Percentiles rank a stretch among this genome's conserved stretches.
phyloP scores from a whole-genome alignment of 2,888 invertebrate species.

The Drosophila paucipuncta region DNA sequence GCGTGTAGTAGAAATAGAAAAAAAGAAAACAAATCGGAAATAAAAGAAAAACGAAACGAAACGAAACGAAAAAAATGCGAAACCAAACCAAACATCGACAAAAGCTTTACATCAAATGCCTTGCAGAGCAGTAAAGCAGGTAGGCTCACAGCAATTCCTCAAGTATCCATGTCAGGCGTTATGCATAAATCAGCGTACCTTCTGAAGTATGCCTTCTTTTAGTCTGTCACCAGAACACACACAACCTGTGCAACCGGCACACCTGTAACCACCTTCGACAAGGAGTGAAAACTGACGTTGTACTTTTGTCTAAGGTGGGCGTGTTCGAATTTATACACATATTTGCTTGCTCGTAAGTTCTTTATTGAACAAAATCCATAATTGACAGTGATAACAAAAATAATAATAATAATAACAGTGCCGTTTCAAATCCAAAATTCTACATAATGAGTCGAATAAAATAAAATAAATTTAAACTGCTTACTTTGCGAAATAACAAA shows the following conservation, averaged over 20 bases:
- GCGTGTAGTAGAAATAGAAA: slow-evolving; percentile 34
- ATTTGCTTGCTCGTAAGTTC: neutral
- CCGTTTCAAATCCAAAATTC: neutral
- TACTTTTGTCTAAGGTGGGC: neutral
- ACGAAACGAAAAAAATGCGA: slow-evolving; percentile 7
- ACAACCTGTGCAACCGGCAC: too few relatives aligned
- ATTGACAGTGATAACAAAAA: neutral
- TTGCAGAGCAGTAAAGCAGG: slow-evolving; percentile 39
- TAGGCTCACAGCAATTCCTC: slow-evolving; percentile 28
- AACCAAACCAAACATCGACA: slow-evolving; percentile 38
- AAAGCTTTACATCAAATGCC: slow-evolving; percentile 37
- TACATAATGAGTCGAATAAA: neutral
- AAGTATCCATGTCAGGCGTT: slow-evolving; percentile 44
- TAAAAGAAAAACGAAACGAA: slow-evolving; percentile 13
- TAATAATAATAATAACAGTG: neutral
- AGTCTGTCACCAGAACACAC: neutral
- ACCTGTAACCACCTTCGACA: neutral
- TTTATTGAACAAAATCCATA: neutral
- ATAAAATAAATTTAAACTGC: neutral
- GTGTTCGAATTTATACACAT: neutral
- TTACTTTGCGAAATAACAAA: neutral
- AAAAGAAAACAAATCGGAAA: slow-evolving; percentile 11
- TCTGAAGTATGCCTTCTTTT: slow-evolving; percentile 4
- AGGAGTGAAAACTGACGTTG: neutral
- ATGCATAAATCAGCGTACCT: slow-evolving; percentile 59